Conservation (phyloP, 2,113 vertebrate species). For the Galbula dea region DNA sequence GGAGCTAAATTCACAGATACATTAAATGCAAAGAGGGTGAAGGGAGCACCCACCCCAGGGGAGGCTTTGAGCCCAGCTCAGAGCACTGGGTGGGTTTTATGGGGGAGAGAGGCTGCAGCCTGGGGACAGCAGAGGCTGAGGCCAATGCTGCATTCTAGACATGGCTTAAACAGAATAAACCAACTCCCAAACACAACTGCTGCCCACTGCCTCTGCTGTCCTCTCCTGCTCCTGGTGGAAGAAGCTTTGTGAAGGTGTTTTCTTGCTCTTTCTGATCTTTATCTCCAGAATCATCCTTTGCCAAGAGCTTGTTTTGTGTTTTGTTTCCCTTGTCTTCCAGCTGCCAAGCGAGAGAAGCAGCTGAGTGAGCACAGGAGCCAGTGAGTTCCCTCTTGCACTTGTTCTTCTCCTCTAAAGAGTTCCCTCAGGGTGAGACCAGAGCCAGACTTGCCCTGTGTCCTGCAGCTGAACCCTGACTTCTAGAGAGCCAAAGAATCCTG, state of each 20-base stretch:
- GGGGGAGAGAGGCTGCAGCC: neutral
- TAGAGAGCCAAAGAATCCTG: neutral
- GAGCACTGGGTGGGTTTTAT: neutral
- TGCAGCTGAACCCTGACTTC: neutral
- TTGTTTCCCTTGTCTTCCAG: conserved; percentile 21
- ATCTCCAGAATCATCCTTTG: neutral
- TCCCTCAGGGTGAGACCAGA: neutral
- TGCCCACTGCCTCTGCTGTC: accelerated
- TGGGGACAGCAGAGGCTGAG: neutral
- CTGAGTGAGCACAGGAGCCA: neutral
- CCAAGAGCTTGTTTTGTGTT: neutral
- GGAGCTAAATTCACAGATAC: neutral
- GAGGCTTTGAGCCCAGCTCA: neutral
- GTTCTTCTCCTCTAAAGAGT: accelerated
- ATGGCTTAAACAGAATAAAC: too few species aligned
- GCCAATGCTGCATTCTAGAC: too few species aligned
- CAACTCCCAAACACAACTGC: too few species aligned
- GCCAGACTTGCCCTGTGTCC: neutral
- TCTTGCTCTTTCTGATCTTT: neutral
- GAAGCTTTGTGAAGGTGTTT: neutral
- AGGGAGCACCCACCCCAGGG: neutral
- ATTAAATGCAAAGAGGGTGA: accelerated
- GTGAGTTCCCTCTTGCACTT: conserved; percentile 38
- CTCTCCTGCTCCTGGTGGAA: accelerated
- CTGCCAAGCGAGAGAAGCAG: neutral